Conservation (phyloP, 2,888 invertebrate species). For the Parapristionchus giblindavisi region DNA sequence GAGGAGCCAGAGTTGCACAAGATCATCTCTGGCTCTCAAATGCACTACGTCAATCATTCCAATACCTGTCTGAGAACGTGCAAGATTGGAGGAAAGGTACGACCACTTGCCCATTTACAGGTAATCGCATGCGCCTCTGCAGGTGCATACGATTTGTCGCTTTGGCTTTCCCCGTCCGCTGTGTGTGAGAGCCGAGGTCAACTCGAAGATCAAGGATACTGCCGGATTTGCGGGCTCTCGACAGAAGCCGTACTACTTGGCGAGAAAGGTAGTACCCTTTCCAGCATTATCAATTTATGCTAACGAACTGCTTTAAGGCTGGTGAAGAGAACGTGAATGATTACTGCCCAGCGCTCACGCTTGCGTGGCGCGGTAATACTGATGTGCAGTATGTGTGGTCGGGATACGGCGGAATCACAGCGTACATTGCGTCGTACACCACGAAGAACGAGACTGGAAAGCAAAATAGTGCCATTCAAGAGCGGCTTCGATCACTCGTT, state of each 20-base stretch:
- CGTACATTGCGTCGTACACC: conserved; percentile 36
- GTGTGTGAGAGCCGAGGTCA: no score
- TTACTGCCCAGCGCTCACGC: no score
- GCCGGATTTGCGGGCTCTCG: no score
- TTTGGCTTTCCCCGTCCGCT: no score
- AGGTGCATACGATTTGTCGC: no score
- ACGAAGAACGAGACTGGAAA: conserved; percentile 34
- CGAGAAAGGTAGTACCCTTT: no score
- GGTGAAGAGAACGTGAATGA: no score
- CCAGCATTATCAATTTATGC: no score
- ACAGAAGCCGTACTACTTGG: no score
- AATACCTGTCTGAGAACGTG: conserved; percentile 14
- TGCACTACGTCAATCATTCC: conserved; percentile 34
- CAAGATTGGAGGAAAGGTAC: not conserved
- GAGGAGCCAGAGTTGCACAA: conserved; percentile 31
- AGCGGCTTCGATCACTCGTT: not conserved
- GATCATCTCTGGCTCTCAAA: conserved; percentile 10
- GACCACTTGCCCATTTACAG: conserved; percentile 17
- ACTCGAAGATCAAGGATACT: no score
- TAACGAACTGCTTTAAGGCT: no score
- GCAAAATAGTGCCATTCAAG: not conserved
- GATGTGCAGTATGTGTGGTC: conserved; percentile 41
- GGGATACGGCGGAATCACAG: conserved; percentile 7
- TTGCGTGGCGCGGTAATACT: conserved; percentile 38
- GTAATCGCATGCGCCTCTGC: conserved; percentile 35